Evolutionary conservation across 1,140 invertebrate species (phyloP).

Genomic region (Ips nitidus): DNA sequence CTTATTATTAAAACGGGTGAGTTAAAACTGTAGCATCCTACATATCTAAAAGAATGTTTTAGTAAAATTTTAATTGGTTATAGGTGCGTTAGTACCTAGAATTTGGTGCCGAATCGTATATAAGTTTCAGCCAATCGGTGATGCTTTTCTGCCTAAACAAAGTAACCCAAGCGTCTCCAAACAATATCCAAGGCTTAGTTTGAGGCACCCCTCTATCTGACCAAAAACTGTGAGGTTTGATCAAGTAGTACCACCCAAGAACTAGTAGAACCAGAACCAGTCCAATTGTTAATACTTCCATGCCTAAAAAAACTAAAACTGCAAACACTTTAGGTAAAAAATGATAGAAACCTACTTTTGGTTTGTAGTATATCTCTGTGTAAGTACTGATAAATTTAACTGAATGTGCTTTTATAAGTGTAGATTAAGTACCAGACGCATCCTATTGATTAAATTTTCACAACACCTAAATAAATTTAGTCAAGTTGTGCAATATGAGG

Average conservation of each 20-base stretch:
- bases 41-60: constrained; percentile 49
- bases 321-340: neutral
- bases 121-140: constrained; percentile 29
- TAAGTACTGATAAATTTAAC: too few relatives aligned
- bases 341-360: too few relatives aligned
- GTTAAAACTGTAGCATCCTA: constrained; percentile 56
- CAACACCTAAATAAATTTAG: too few relatives aligned
- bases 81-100: too few relatives aligned
- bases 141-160: constrained; percentile 28
- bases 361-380: too few relatives aligned
- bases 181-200: constrained; percentile 47
- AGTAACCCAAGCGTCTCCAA: constrained; percentile 45
- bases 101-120: neutral
- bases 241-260: constrained; percentile 1
- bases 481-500: too few relatives aligned
- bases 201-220: constrained; percentile 48
- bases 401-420: too few relatives aligned
- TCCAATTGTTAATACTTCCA: neutral
- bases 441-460: too few relatives aligned
- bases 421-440: too few relatives aligned
- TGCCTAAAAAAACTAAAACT: neutral
- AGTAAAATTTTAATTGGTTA: neutral
- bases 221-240: neutral
- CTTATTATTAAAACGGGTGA: constrained; percentile 57
- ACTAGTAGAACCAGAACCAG: neutral